Conservation (phyloP, 2,797 vertebrate species). For the Arnoldichthys spilopterus region DNA sequence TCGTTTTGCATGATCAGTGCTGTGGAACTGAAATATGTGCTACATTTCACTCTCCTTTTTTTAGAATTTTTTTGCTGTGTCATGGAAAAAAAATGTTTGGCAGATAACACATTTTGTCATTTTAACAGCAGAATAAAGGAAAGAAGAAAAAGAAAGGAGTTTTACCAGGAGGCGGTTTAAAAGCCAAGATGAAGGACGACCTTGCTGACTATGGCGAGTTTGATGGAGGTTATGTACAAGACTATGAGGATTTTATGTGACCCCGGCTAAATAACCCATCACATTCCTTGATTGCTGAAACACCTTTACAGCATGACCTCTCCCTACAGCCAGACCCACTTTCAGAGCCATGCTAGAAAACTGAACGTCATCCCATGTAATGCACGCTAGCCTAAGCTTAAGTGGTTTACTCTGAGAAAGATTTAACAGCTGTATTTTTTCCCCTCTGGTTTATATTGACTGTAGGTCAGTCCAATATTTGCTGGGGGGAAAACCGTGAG, state of each 20-base stretch:
- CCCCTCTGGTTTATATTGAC: constrained; percentile 41
- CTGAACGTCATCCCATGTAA: constrained; percentile 60
- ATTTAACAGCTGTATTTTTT: constrained; percentile 1
- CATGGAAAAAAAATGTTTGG: neutral
- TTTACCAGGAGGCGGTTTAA: constrained; percentile 85
- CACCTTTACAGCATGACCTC: constrained; percentile 81
- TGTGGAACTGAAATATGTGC: neutral
- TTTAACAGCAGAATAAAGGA: constrained; percentile 81
- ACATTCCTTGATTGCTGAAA: constrained; percentile 73
- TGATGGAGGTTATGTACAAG: constrained; percentile 85
- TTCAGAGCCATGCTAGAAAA: constrained; percentile 81
- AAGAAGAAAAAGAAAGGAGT: constrained; percentile 93
- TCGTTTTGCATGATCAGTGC: no score
- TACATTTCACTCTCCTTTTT: neutral
- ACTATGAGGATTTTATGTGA: constrained; percentile 94
- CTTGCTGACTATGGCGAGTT: constrained; percentile 86
- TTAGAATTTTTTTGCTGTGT: no score
- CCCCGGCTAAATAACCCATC: constrained; percentile 54
- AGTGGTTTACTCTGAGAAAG: constrained; percentile 54
- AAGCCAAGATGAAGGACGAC: constrained; percentile 89
- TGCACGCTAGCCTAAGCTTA: constrained; percentile 47
- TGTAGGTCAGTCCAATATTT: constrained; percentile 36
- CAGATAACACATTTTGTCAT: neutral
- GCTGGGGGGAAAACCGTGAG: constrained; percentile 21
- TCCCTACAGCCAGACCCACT: constrained; percentile 79